Percentiles rank a stretch among this genome's conserved stretches.
Evolutionary conservation across 2,888 invertebrate species (phyloP).

Genomic region (Altica lythri): DNA sequence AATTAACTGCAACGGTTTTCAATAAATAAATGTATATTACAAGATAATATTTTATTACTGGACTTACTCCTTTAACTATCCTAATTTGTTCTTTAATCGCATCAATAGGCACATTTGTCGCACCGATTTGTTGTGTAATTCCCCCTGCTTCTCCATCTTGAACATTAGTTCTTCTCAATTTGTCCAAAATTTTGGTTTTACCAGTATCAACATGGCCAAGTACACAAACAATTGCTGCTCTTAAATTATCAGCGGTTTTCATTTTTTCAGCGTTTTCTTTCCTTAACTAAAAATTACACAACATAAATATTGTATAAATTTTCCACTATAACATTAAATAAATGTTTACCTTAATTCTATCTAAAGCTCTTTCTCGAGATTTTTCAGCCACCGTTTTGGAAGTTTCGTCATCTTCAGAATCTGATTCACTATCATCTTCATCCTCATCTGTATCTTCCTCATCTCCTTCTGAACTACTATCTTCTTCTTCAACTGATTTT

Average conservation of each 20-base stretch:
- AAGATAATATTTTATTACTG: constrained; percentile 6
- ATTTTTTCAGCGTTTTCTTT: constrained; percentile 72
- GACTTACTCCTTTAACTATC: constrained; percentile 86
- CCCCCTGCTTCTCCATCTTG: constrained; percentile 98
- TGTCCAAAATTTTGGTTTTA: constrained; percentile 98
- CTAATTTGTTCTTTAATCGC: constrained; percentile 94
- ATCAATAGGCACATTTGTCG: constrained; percentile 96
- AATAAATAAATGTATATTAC: constrained; percentile 13
- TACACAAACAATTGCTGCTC: constrained; percentile 98
- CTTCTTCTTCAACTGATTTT: constrained; percentile 45
- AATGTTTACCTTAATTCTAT: constrained; percentile 68
- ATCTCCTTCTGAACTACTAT: constrained; percentile 56
- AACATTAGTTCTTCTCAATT: constrained; percentile 85
- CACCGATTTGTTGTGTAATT: constrained; percentile 99
- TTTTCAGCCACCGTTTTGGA: constrained; percentile 77
- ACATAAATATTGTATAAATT: too few relatives aligned
- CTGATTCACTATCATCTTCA: constrained; percentile 53
- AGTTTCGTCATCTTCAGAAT: constrained; percentile 69
- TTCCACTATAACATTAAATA: too few relatives aligned
- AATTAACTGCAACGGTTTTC: too few relatives aligned
- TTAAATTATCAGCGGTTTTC: constrained; percentile 69
- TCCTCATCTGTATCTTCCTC: constrained; percentile 46
- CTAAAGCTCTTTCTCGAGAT: constrained; percentile 71
- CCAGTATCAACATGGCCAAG: constrained; percentile 99
- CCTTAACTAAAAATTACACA: constrained; percentile 63